These are phyloP conservation scores for Cheilosia grossa DNA, from an alignment of 2,888 invertebrate genomes.

Conservation along the genomic window DNA sequence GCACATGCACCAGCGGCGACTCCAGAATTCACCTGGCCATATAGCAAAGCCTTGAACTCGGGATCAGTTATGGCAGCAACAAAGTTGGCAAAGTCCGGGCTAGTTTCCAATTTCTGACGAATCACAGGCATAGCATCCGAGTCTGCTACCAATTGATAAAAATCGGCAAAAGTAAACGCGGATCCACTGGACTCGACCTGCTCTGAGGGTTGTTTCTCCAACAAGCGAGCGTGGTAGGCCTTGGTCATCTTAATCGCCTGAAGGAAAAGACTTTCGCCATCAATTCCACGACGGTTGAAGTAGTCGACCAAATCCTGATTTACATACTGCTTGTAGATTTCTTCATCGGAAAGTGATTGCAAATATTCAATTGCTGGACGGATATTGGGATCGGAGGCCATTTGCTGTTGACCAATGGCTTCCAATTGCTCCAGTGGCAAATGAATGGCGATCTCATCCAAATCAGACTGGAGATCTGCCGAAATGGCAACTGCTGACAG, in stretches of 20 bases:
- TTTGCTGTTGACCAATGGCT: neutral
- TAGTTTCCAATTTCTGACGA: slow-evolving; percentile 1
- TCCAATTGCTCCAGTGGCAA: slow-evolving; percentile 2
- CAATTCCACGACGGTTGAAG: slow-evolving; percentile 11
- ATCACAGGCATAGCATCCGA: neutral
- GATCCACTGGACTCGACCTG: neutral
- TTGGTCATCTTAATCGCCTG: neutral
- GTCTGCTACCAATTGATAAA: neutral
- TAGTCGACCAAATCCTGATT: neutral
- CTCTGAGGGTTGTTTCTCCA: neutral
- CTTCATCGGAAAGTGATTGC: neutral
- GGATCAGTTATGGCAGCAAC: neutral
- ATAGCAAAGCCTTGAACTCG: slow-evolving; percentile 15
- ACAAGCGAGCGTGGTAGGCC: neutral
- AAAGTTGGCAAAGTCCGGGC: slow-evolving; percentile 17
- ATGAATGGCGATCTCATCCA: slow-evolving; percentile 1
- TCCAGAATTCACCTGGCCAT: neutral
- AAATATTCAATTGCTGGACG: neutral
- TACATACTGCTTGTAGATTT: neutral
- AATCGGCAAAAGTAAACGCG: neutral
- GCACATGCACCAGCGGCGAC: neutral
- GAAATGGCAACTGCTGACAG: slow-evolving; percentile 33
- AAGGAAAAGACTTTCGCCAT: neutral
- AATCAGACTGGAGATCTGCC: slow-evolving; percentile 1
- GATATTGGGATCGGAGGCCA: neutral